phyloP scores from a whole-genome alignment of 2,113 vertebrate genomes.

The Marmota flaviventris region DNA sequence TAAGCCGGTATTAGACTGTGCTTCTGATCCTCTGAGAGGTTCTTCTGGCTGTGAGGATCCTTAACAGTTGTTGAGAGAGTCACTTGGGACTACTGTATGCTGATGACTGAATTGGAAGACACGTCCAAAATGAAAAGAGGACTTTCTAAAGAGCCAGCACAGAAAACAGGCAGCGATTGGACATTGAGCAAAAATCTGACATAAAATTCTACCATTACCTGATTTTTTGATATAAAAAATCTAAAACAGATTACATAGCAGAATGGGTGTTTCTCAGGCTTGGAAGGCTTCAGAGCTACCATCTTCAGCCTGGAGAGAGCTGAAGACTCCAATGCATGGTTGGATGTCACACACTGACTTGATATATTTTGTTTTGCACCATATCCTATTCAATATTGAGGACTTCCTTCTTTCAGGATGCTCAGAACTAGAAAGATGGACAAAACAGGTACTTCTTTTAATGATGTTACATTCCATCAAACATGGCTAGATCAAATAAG shows the following conservation, averaged over 20 bases:
- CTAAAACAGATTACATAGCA: not conserved
- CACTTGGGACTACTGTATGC: slow-evolving; percentile 66
- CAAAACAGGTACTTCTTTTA: not conserved
- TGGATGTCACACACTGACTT: not conserved
- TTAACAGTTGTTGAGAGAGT: slow-evolving; percentile 76
- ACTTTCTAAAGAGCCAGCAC: not conserved
- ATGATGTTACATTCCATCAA: not conserved
- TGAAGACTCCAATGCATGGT: not conserved
- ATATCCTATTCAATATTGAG: not conserved
- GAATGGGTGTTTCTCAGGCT: not conserved
- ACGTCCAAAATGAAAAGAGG: not conserved
- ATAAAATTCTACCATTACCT: slow-evolving; percentile 7
- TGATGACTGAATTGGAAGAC: slow-evolving; percentile 56
- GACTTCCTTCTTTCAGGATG: not conserved
- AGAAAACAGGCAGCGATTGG: not conserved
- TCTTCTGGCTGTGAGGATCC: slow-evolving; percentile 75
- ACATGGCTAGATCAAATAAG: not conserved
- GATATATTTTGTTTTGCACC: not conserved
- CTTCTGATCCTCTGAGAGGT: slow-evolving; percentile 80
- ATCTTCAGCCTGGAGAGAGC: not conserved
- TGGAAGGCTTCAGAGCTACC: not conserved
- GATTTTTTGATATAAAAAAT: slow-evolving; percentile 10
- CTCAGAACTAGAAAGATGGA: not conserved
- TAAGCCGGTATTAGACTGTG: slow-evolving; percentile 72
- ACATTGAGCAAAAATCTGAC: not conserved